Evolutionary conservation across 1,140 invertebrate species (phyloP), one percentile per base, ranked within the genome.

Genomic region (Polyergus mexicanus): DNA sequence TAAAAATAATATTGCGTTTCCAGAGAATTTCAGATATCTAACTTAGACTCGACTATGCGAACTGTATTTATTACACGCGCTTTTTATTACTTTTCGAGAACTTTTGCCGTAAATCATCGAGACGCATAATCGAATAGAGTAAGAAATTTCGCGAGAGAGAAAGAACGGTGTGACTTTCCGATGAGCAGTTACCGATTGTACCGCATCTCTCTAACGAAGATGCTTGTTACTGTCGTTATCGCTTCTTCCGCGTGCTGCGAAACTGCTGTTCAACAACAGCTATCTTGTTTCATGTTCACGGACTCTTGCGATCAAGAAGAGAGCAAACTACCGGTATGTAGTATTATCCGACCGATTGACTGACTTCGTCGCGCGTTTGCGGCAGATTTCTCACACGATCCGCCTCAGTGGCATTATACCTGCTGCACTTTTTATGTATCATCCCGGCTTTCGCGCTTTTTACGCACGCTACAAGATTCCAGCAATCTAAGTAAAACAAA

Each of bases 181-280:
- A 86, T 83, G 68, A 83, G 78, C 47, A 35, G 41, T 74, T 54
- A 11, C 65, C 85, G 77, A 86, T 86, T 74, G 77, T 58, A 58
- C 44, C 38, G 63, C 54, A 72, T 22, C 68, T 60, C 47, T 66
- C 58, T 86, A 86, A 86, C 85, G 78, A 86, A 86, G 78, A 72
- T 58, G 85, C 85, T 86, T 86, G 85, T 86, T 86, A 86, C 85
- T 47, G 58, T 86, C 85, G 58, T 83, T 86, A 86, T 86, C 85
- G 85, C 66, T 35, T 81, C 85, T 86, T 86, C 85, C 85, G 77
- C 65, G 77, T 86, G 78, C 68, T 71, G 58, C 78, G 60, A 86
- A 86, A 86, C 78, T 44, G 80, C 47, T 83, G 77, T 63, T 69
- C 56, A 56, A 72, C 41, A 86, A 71, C 54, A 22, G 66, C 28